Percentiles rank a stretch among this genome's conserved stretches.
Evolutionary conservation across 2,888 invertebrate genomes (phyloP).

Genomic region (Drosophila anomelani): DNA sequence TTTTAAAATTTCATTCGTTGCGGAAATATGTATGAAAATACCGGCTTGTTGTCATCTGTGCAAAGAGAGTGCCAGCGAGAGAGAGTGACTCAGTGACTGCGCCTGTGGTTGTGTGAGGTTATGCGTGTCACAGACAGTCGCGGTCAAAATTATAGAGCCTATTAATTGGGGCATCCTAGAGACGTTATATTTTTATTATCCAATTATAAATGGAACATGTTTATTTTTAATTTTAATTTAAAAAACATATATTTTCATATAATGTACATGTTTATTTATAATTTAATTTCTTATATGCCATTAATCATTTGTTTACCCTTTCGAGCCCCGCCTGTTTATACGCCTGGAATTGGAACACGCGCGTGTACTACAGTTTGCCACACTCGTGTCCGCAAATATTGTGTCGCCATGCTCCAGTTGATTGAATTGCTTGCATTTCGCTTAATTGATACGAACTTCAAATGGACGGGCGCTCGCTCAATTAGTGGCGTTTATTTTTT

Average conservation of each 20-base stretch:
- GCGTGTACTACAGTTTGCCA: constrained; percentile 44
- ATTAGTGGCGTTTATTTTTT: constrained; percentile 60
- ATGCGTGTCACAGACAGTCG: constrained; percentile 57
- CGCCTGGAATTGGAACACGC: constrained; percentile 72
- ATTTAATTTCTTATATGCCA: not conserved
- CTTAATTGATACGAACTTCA: constrained; percentile 83
- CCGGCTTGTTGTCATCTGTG: constrained; percentile 75
- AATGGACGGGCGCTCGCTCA: constrained; percentile 64
- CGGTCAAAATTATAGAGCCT: not conserved
- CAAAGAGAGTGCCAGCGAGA: constrained; percentile 22
- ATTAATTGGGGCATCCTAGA: not conserved
- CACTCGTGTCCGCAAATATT: constrained; percentile 58
- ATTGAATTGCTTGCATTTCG: constrained; percentile 72
- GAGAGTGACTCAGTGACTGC: constrained; percentile 71
- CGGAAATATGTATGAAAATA: constrained; percentile 70
- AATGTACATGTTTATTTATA: too few relatives aligned
- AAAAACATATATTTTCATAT: too few relatives aligned
- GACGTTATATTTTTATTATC: too few relatives aligned
- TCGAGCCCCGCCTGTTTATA: not conserved
- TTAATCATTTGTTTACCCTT: not conserved
- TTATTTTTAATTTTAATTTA: too few relatives aligned
- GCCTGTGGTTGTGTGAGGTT: constrained; percentile 75
- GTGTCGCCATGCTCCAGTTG: constrained; percentile 39
- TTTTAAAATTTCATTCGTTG: constrained; percentile 67
- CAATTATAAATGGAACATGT: too few relatives aligned